Evolutionary conservation across 2,888 invertebrate genomes (phyloP).

Genomic region (Choreutis nemorana): DNA sequence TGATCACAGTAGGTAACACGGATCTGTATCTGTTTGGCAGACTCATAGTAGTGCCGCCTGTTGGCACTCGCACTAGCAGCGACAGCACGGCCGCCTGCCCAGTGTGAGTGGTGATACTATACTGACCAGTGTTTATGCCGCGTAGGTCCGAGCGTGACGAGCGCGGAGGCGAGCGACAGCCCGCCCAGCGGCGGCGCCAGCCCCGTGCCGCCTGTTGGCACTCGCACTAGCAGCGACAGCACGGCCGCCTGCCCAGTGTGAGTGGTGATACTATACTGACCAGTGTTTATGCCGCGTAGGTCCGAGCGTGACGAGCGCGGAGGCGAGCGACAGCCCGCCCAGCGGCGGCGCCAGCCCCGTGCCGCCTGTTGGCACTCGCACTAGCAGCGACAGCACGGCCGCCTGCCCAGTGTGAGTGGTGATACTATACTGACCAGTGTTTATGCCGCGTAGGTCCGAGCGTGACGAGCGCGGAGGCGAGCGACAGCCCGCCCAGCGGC

Average conservation of each 20-base stretch:
- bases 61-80: slow-evolving; percentile 87
- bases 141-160: slow-evolving; percentile 81
- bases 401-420: slow-evolving; percentile 73
- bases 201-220: slow-evolving; percentile 84
- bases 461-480: slow-evolving; percentile 90
- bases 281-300: slow-evolving; percentile 22
- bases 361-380: slow-evolving; percentile 87
- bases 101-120: too few relatives aligned
- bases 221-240: slow-evolving; percentile 88
- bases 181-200: slow-evolving; percentile 87
- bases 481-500: slow-evolving; percentile 83
- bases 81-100: slow-evolving; percentile 95
- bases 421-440: slow-evolving; percentile 15
- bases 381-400: slow-evolving; percentile 91
- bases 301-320: slow-evolving; percentile 88
- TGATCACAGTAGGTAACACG: too few relatives aligned
- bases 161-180: slow-evolving; percentile 87
- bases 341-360: slow-evolving; percentile 83
- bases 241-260: slow-evolving; percentile 86
- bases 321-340: slow-evolving; percentile 88
- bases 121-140: too few relatives aligned
- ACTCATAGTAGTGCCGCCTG: slow-evolving; percentile 87
- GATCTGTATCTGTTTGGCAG: too few relatives aligned
- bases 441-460: slow-evolving; percentile 65
- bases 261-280: background rate